A percentile compares a stretch with the other conserved stretches of the same genome.
phyloP scores from a whole-genome alignment of 2,797 vertebrate genomes.

The Tarsius wallacei region DNA sequence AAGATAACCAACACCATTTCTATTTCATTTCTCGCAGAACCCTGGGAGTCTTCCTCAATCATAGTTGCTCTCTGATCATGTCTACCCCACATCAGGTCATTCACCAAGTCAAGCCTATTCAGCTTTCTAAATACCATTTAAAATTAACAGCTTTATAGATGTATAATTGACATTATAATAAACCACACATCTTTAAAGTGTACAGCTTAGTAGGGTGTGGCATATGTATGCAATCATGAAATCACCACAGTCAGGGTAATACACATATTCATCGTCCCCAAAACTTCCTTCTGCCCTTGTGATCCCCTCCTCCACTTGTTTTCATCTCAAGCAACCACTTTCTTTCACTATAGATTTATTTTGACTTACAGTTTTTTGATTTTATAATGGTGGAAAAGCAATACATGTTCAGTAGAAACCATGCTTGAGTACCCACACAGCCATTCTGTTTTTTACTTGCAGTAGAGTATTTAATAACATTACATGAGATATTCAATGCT shows the following conservation, averaged over 20 bases:
- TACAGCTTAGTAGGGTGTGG: not conserved
- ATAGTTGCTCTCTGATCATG: not conserved
- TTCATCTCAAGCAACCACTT: not conserved
- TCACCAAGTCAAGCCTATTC: not conserved
- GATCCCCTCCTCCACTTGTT: not conserved
- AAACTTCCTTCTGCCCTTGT: not conserved
- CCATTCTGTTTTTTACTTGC: not conserved
- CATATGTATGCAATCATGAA: not conserved
- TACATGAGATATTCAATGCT: not conserved
- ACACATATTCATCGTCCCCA: not conserved
- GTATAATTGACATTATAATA: not conserved
- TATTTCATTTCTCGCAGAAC: not conserved
- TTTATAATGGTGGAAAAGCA: not conserved
- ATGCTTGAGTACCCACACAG: no score
- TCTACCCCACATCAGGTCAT: not conserved
- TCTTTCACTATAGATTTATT: not conserved
- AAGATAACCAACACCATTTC: not conserved
- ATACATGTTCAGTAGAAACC: no score
- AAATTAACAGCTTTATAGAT: not conserved
- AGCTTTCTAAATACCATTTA: not conserved
- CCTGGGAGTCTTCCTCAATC: not conserved
- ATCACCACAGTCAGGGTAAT: not conserved
- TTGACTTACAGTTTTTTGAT: not conserved
- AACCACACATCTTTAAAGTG: not conserved
- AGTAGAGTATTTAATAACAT: not conserved